These are phyloP conservation scores for Lordiphosa stackelbergi DNA, from an alignment of 1,140 invertebrate genomes.

Conservation along the genomic window DNA sequence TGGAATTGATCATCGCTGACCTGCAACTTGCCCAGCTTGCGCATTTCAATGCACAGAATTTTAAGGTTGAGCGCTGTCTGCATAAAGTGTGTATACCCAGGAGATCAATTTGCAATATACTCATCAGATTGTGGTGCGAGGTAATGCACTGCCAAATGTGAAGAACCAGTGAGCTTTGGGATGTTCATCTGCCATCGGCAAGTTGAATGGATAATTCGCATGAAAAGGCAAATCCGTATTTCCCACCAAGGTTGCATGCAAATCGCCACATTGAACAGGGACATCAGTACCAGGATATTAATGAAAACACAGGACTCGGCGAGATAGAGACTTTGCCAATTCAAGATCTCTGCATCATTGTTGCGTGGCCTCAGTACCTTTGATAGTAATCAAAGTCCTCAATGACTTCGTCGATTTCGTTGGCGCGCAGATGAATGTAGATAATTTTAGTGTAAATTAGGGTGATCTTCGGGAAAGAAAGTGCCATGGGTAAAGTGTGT, in stretches of 20 bases:
- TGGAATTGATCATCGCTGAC: constrained; percentile 24
- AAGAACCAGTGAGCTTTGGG: constrained; percentile 17
- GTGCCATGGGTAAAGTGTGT: not conserved
- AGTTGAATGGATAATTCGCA: constrained; percentile 37
- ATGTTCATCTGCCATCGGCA: constrained; percentile 24
- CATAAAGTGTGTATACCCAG: constrained; percentile 40
- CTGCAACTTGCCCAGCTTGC: constrained; percentile 23
- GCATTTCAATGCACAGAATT: constrained; percentile 44
- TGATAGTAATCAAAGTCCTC: constrained; percentile 40
- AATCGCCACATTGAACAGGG: constrained; percentile 43
- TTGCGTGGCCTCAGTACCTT: constrained; percentile 6
- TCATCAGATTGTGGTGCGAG: constrained; percentile 32
- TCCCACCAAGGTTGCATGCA: constrained; percentile 36
- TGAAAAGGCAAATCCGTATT: constrained; percentile 38
- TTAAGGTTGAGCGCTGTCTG: constrained; percentile 62
- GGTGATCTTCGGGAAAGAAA: constrained; percentile 11
- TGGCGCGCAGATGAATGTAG: constrained; percentile 15
- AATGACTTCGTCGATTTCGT: constrained; percentile 50
- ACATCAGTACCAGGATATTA: constrained; percentile 12
- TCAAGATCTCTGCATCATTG: constrained; percentile 21
- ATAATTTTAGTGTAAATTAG: constrained; percentile 34
- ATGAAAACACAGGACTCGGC: constrained; percentile 24
- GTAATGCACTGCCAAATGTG: constrained; percentile 31
- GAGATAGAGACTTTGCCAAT: constrained; percentile 44
- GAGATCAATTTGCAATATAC: constrained; percentile 50